Evolutionary conservation across 2,113 vertebrate genomes (phyloP).

Genomic region (Atractosteus spatula): DNA sequence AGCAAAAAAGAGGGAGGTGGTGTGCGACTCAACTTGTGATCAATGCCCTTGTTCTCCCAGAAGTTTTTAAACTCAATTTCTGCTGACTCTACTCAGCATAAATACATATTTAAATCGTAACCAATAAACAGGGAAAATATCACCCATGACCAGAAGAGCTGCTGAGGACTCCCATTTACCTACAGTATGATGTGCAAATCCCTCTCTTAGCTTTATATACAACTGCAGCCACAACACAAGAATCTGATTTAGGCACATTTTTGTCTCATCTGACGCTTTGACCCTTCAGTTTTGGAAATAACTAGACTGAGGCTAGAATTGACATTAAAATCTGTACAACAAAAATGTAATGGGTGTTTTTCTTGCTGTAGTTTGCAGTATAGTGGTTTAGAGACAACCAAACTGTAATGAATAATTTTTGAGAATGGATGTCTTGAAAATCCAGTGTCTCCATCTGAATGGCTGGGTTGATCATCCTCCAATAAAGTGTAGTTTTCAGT

Average conservation of each 20-base stretch:
- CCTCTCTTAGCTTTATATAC: background rate
- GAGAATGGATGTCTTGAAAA: constrained; percentile 44
- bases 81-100: constrained; percentile 59
- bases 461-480: too few species aligned
- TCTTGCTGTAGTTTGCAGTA: background rate
- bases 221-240: background rate
- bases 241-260: background rate
- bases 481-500: too few species aligned
- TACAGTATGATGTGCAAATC: background rate
- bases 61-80: constrained; percentile 52
- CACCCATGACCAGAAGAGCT: background rate
- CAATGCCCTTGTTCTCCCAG: constrained; percentile 57
- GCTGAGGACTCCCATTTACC: background rate
- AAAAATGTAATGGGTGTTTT: background rate
- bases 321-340: background rate
- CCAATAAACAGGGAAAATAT: background rate
- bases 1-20: constrained; percentile 68
- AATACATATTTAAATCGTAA: constrained; percentile 2
- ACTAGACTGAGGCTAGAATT: background rate
- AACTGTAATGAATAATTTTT: constrained; percentile 48
- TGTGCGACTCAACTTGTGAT: constrained; percentile 51
- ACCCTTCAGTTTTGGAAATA: background rate
- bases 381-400: constrained; percentile 37
- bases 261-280: background rate
- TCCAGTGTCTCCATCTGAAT: background rate